Evolutionary conservation across 2,888 invertebrate species (phyloP).

Genomic region (Pyrrhia umbra): DNA sequence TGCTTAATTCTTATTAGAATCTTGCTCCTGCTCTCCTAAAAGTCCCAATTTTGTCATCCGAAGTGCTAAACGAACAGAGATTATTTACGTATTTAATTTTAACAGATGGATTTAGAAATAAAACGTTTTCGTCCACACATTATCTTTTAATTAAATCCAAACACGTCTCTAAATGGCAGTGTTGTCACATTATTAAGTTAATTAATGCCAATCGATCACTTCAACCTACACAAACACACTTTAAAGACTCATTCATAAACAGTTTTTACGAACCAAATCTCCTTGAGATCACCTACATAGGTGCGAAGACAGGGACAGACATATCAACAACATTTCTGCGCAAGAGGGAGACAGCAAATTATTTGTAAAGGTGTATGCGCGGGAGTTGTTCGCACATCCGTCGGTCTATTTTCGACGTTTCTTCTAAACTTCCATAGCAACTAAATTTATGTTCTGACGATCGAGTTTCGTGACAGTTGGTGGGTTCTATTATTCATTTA

Average conservation of each 20-base stretch:
- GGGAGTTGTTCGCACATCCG: constrained; percentile 71
- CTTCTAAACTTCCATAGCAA: constrained; percentile 66
- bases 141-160: constrained; percentile 31
- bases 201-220: constrained; percentile 44
- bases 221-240: constrained; percentile 35
- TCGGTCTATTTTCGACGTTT: constrained; percentile 72
- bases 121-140: not conserved
- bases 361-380: constrained; percentile 65
- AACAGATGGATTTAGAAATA: not conserved
- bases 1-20: too few relatives aligned
- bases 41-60: too few relatives aligned
- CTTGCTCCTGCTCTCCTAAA: too few relatives aligned
- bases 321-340: constrained; percentile 33
- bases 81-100: not conserved
- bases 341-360: constrained; percentile 52
- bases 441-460: constrained; percentile 58
- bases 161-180: not conserved
- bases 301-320: constrained; percentile 62
- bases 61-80: too few relatives aligned
- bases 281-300: constrained; percentile 74
- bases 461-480: constrained; percentile 41
- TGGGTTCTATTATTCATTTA: constrained; percentile 38
- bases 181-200: constrained; percentile 38
- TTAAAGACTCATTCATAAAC: constrained; percentile 71
- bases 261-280: constrained; percentile 72